phyloP scores from a whole-genome alignment of 2,797 vertebrate genomes.

The Sebastes trivittatus region DNA sequence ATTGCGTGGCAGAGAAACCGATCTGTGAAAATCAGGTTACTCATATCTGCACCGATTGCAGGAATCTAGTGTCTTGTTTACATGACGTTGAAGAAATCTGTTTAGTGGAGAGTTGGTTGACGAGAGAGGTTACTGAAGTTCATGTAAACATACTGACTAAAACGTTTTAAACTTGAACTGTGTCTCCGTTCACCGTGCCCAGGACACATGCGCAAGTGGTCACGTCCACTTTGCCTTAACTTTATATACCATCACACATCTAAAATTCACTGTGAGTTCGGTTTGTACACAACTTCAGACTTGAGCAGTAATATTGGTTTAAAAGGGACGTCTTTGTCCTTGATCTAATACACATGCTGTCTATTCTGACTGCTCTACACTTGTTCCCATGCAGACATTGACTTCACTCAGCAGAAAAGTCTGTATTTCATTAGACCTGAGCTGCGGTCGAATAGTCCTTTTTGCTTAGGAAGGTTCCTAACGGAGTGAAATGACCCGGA shows the following conservation, averaged over 20 bases:
- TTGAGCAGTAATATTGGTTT: not conserved
- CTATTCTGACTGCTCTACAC: not conserved
- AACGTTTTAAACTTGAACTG: not conserved
- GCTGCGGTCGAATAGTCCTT: no score
- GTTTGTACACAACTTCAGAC: not conserved
- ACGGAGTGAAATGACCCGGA: no score
- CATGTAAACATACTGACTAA: not conserved
- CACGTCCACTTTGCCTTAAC: no score
- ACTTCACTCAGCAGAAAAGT: not conserved
- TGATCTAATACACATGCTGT: not conserved
- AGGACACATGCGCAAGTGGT: no score
- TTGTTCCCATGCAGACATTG: not conserved
- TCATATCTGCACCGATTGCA: not conserved
- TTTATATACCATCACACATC: not conserved
- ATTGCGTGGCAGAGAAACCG: not conserved
- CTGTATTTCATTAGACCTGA: not conserved
- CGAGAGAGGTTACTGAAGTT: not conserved
- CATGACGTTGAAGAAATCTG: not conserved
- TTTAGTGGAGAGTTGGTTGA: accelerated
- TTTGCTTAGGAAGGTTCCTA: no score
- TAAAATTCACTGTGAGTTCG: not conserved
- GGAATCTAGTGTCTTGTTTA: not conserved
- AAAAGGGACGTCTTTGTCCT: not conserved
- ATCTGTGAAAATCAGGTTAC: not conserved
- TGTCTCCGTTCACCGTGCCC: not conserved